Conservation (phyloP, 2,113 vertebrate genomes). For the Ibidorhyncha struthersii region DNA sequence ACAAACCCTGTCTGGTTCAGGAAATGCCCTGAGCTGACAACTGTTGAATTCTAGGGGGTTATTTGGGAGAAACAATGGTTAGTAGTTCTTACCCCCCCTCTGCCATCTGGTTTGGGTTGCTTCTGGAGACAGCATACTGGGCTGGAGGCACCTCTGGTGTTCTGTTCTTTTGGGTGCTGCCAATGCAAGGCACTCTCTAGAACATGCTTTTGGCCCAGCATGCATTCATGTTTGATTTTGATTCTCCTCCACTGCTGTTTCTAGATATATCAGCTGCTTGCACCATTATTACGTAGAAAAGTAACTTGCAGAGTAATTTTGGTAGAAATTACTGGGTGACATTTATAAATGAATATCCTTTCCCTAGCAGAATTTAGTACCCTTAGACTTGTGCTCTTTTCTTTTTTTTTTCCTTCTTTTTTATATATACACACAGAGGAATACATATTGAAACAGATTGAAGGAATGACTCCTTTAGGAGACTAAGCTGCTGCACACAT, state of each 20-base stretch:
- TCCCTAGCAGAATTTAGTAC: background rate
- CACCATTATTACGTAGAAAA: background rate
- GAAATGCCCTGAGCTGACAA: background rate
- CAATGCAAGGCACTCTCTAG: background rate
- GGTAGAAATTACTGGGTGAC: background rate
- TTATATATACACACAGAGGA: background rate
- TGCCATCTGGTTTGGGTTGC: background rate
- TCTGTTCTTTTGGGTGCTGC: background rate
- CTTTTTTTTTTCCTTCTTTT: no score
- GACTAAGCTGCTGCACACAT: background rate
- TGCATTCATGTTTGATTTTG: background rate
- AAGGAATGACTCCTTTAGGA: slow-evolving; percentile 5
- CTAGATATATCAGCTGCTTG: background rate
- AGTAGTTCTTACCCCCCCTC: background rate
- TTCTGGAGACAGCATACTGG: background rate
- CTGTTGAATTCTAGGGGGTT: background rate
- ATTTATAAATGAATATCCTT: background rate
- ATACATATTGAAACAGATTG: background rate
- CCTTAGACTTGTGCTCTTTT: background rate
- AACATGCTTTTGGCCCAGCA: background rate
- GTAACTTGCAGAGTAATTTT: background rate
- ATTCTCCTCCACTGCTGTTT: background rate
- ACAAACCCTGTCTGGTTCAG: background rate
- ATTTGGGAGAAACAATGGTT: background rate
- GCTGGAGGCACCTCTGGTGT: background rate